Conservation (phyloP, 2,888 invertebrate species). For the Epinotia nisella region DNA sequence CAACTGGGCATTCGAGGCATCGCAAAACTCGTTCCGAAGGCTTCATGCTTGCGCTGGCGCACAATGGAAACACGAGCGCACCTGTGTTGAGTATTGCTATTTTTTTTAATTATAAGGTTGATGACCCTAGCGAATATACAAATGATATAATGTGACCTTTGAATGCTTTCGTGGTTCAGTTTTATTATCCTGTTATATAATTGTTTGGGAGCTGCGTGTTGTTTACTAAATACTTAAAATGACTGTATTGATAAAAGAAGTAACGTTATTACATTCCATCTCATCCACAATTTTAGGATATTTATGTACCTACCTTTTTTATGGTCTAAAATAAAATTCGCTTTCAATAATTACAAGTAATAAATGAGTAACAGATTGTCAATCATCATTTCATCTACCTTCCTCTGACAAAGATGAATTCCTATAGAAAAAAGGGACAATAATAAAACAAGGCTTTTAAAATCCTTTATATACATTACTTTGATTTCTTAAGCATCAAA, state of each 20-base stretch:
- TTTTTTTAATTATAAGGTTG: conserved; percentile 70
- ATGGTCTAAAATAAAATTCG: too few relatives aligned
- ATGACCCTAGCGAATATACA: conserved; percentile 61
- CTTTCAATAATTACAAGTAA: too few relatives aligned
- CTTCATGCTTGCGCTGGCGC: conserved; percentile 61
- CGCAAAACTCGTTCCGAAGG: conserved; percentile 60
- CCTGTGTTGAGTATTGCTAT: conserved; percentile 72
- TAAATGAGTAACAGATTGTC: too few relatives aligned
- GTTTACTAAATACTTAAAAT: neutral
- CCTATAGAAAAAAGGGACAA: too few relatives aligned
- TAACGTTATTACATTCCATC: too few relatives aligned
- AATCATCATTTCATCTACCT: too few relatives aligned
- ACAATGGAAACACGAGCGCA: conserved; percentile 72
- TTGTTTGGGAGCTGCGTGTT: neutral
- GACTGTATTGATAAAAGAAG: neutral
- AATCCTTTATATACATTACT: too few relatives aligned
- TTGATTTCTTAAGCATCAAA: too few relatives aligned
- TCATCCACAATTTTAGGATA: too few relatives aligned
- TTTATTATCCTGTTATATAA: neutral
- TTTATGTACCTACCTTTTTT: too few relatives aligned
- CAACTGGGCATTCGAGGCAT: conserved; percentile 27
- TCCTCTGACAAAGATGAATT: too few relatives aligned
- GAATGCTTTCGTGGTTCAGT: neutral
- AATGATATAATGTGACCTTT: conserved; percentile 43
- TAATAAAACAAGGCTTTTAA: too few relatives aligned